Evolutionary conservation across 2,113 vertebrate species (phyloP).

Genomic region (Aspidoscelis tigris): DNA sequence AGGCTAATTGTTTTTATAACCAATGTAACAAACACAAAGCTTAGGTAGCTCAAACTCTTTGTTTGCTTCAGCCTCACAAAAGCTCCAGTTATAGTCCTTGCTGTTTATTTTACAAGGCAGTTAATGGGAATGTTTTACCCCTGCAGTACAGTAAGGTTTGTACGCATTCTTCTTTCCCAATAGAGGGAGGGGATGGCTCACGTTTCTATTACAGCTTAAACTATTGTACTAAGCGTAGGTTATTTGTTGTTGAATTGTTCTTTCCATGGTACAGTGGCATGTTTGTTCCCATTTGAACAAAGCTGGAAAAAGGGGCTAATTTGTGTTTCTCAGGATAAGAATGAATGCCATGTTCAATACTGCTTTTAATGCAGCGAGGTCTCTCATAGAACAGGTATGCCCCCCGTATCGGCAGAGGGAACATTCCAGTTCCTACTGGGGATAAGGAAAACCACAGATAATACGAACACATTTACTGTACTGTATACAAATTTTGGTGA

Average conservation of each 20-base stretch:
- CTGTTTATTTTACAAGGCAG: slow-evolving; percentile 71
- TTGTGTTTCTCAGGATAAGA: slow-evolving; percentile 40
- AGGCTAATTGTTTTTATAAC: slow-evolving; percentile 76
- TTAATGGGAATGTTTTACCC: slow-evolving; percentile 35
- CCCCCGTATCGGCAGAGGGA: too few relatives aligned
- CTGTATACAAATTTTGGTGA: too few relatives aligned
- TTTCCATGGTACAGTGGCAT: slow-evolving; percentile 1
- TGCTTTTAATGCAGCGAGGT: not conserved
- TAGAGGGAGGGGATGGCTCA: slow-evolving; percentile 1
- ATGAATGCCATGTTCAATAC: not conserved
- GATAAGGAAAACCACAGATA: too few relatives aligned
- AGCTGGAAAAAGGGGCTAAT: slow-evolving; percentile 33
- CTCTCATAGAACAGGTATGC: not conserved
- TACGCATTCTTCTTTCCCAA: slow-evolving; percentile 23
- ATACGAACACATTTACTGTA: too few relatives aligned
- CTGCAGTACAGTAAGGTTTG: slow-evolving; percentile 52
- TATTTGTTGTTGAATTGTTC: slow-evolving; percentile 22
- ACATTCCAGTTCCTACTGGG: not conserved
- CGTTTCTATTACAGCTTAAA: not conserved
- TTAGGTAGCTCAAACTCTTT: slow-evolving; percentile 61
- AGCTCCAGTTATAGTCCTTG: slow-evolving; percentile 62
- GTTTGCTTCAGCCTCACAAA: slow-evolving; percentile 62
- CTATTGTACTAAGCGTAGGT: slow-evolving; percentile 26
- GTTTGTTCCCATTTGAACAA: slow-evolving; percentile 33
- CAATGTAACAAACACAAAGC: slow-evolving; percentile 67